These are phyloP conservation scores for Girardinus metallicus DNA, from an alignment of 2,797 vertebrate species.

Conservation along the genomic window DNA sequence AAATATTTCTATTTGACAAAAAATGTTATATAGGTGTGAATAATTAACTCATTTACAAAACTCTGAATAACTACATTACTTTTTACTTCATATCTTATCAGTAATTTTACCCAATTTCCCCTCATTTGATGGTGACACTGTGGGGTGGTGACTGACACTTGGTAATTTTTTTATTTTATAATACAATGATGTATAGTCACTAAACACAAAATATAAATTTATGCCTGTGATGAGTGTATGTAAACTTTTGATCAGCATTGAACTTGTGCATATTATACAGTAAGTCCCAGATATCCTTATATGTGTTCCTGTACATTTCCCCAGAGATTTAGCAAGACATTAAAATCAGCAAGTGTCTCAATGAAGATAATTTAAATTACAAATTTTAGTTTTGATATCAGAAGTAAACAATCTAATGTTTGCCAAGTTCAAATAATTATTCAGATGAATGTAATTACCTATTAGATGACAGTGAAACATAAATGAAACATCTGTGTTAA, in stretches of 20 bases:
- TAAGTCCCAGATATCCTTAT: neutral
- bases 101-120: neutral
- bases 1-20: neutral
- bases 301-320: neutral
- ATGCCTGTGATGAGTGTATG: neutral
- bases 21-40: neutral
- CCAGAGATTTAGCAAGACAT: neutral
- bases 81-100: neutral
- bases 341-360: neutral
- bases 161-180: neutral
- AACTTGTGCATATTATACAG: neutral
- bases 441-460: neutral
- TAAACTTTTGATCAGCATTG: neutral
- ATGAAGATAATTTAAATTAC: neutral
- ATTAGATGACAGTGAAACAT: neutral
- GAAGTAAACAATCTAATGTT: neutral
- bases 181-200: neutral
- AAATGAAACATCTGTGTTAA: neutral
- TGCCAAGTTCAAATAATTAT: neutral
- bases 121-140: neutral
- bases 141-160: neutral
- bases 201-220: neutral
- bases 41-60: neutral
- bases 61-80: neutral
- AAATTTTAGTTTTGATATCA: neutral